Conservation (phyloP, 2,888 invertebrate species). For the Villa cingulata region DNA sequence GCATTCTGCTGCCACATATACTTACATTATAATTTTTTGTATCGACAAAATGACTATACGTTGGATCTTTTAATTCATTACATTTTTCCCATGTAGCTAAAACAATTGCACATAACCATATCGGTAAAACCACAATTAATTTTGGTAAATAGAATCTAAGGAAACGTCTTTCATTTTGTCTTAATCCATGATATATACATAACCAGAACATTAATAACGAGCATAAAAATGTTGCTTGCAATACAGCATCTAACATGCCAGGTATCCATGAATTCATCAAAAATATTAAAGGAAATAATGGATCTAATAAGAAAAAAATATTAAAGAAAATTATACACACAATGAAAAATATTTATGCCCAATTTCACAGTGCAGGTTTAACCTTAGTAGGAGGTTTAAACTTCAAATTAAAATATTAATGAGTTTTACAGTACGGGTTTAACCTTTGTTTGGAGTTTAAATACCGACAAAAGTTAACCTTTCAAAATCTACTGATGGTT, state of each 20-base stretch:
- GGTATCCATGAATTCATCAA: constrained; percentile 80
- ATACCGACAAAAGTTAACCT: no score
- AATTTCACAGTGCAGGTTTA: no score
- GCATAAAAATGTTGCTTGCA: constrained; percentile 81
- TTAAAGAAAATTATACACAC: background rate
- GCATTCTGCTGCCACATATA: no score
- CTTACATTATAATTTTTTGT: constrained; percentile 67
- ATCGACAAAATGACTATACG: constrained; percentile 79
- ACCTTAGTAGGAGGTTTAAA: no score
- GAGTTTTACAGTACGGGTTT: no score
- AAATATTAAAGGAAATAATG: constrained; percentile 82
- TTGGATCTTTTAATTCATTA: constrained; percentile 79
- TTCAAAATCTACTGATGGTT: no score
- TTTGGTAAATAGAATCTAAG: constrained; percentile 85
- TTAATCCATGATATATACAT: constrained; percentile 85
- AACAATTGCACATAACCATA: constrained; percentile 77
- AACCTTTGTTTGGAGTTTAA: no score
- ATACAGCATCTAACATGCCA: constrained; percentile 78
- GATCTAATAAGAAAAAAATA: constrained; percentile 59
- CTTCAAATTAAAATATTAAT: no score
- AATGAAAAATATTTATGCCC: no score
- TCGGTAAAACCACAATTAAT: constrained; percentile 66
- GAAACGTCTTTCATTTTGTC: constrained; percentile 81
- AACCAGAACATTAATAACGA: constrained; percentile 87
- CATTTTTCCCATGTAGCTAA: constrained; percentile 83